A percentile compares a stretch with the other conserved stretches of the same genome.
Conservation (phyloP, 2,888 invertebrate genomes). For the Epinotia ramella region DNA sequence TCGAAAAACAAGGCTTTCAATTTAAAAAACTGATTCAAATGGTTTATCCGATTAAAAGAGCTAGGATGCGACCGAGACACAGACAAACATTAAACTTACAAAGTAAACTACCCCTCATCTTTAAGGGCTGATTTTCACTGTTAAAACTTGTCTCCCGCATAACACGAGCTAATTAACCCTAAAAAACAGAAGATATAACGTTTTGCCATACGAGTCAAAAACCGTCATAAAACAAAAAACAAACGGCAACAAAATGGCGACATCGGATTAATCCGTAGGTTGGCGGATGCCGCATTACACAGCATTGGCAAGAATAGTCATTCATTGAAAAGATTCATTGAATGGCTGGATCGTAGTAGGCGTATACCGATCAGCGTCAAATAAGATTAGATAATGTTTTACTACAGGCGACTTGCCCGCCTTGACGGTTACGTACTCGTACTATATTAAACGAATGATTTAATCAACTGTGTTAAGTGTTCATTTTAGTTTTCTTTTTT, state of each 20-base stretch:
- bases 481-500: no score
- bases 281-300: slow-evolving; percentile 13
- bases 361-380: slow-evolving; percentile 42
- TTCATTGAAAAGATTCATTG: slow-evolving; percentile 66
- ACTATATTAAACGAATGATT: background rate
- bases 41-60: no score
- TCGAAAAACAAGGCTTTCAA: no score
- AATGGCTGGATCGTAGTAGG: slow-evolving; percentile 57
- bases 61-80: no score
- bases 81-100: no score
- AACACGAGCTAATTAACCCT: no score
- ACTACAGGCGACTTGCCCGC: slow-evolving; percentile 21
- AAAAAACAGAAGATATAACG: no score
- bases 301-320: slow-evolving; percentile 54
- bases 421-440: background rate
- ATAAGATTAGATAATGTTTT: slow-evolving; percentile 52
- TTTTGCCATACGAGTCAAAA: background rate
- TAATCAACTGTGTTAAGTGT: background rate
- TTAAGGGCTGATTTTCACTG: no score
- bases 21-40: no score
- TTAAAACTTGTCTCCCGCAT: no score
- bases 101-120: no score
- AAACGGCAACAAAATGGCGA: slow-evolving; percentile 16
- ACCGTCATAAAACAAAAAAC: slow-evolving; percentile 1
- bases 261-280: slow-evolving; percentile 27